Percentiles rank a stretch among this genome's conserved stretches.
Evolutionary conservation across 1,140 invertebrate species (phyloP).

Genomic region (Anadara kagoshimensis): DNA sequence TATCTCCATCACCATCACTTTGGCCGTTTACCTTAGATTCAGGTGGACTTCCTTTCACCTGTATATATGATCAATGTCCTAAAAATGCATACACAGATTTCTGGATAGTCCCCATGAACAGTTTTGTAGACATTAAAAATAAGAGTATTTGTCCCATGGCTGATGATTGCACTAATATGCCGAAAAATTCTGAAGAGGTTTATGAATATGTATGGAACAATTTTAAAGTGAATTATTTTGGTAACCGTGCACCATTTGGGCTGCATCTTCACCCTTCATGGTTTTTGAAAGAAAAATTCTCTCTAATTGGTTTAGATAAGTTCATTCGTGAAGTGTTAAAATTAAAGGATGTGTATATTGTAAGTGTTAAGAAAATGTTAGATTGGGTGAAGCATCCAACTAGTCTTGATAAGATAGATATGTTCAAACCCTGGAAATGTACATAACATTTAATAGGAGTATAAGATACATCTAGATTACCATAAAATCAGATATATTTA

Average conservation of each 20-base stretch:
- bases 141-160: slow-evolving; percentile 44
- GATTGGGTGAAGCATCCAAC: slow-evolving; percentile 41
- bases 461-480: too few species aligned
- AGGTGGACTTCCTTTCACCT: slow-evolving; percentile 35
- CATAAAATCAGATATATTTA: too few species aligned
- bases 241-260: slow-evolving; percentile 58
- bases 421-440: background rate
- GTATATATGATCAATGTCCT: slow-evolving; percentile 40
- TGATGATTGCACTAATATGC: slow-evolving; percentile 45
- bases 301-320: slow-evolving; percentile 41
- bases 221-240: slow-evolving; percentile 54
- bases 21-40: slow-evolving; percentile 53
- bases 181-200: slow-evolving; percentile 33
- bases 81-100: slow-evolving; percentile 33
- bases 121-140: slow-evolving; percentile 31
- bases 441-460: too few species aligned
- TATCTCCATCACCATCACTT: slow-evolving; percentile 22
- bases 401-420: slow-evolving; percentile 3
- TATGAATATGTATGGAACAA: slow-evolving; percentile 57
- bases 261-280: slow-evolving; percentile 62
- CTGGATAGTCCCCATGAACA: slow-evolving; percentile 48
- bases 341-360: slow-evolving; percentile 43
- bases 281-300: slow-evolving; percentile 48
- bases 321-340: slow-evolving; percentile 49
- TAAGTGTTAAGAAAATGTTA: slow-evolving; percentile 35